Percentiles rank a stretch among this genome's conserved stretches.
Evolutionary conservation across 2,797 vertebrate species (phyloP).

Genomic region (Chromobotia macracanthus): DNA sequence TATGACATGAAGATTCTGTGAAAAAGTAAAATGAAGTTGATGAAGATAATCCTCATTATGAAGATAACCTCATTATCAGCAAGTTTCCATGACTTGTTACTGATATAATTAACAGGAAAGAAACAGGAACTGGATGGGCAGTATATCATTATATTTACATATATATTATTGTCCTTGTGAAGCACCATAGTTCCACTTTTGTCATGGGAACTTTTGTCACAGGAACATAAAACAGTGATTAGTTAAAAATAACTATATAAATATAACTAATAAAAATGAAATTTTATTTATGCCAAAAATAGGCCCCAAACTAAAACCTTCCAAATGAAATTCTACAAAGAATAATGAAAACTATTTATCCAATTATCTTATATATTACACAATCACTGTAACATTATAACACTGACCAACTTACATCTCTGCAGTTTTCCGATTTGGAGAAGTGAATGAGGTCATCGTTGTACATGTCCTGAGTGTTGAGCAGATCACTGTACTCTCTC

Average conservation of each 20-base stretch:
- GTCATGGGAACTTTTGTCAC: too few relatives aligned
- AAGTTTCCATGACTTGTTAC: too few relatives aligned
- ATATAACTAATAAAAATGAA: too few relatives aligned
- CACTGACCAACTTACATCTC: conserved; percentile 82
- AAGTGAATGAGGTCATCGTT: conserved; percentile 98
- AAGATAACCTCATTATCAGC: too few relatives aligned
- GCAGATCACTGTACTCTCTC: conserved; percentile 95
- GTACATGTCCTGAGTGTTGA: conserved; percentile 99
- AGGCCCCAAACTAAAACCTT: too few relatives aligned
- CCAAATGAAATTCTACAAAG: neutral
- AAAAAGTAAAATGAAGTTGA: neutral
- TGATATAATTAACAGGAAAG: neutral
- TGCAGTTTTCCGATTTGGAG: conserved; percentile 98
- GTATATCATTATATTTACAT: too few relatives aligned
- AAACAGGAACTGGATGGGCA: too few relatives aligned
- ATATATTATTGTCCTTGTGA: too few relatives aligned
- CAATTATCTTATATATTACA: neutral
- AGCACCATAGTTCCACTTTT: too few relatives aligned
- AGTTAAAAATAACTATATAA: too few relatives aligned
- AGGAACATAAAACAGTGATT: too few relatives aligned
- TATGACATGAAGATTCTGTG: neutral
- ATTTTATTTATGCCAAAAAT: too few relatives aligned
- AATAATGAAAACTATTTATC: neutral
- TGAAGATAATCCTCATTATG: neutral
- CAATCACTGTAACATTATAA: neutral